Conservation (phyloP, 1,140 invertebrate species). For the Bombyx mandarina region DNA sequence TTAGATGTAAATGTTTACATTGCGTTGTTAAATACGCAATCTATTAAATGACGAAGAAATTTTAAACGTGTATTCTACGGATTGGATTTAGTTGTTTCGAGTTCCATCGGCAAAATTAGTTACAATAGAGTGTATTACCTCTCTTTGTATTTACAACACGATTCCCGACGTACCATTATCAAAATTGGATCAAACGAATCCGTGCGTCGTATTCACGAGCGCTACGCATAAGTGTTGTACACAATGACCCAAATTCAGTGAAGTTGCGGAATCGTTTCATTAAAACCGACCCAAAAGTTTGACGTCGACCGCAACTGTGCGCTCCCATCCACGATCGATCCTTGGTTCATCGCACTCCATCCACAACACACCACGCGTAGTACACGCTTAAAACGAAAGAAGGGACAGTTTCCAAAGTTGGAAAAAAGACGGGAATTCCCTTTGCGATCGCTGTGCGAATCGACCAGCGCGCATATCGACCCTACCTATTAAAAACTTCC, state of each 20-base stretch:
- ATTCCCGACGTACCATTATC: constrained; percentile 10
- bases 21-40: too few species aligned
- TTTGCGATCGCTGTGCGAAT: constrained; percentile 37
- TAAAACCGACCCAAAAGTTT: constrained; percentile 50
- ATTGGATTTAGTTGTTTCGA: too few species aligned
- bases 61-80: too few species aligned
- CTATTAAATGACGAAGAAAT: too few species aligned
- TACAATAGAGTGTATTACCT: too few species aligned
- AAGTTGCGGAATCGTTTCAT: constrained; percentile 47
- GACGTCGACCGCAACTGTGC: constrained; percentile 22
- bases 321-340: constrained; percentile 33
- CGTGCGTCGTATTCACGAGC: constrained; percentile 13
- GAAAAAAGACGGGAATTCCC: constrained; percentile 33
- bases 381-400: constrained; percentile 18
- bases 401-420: constrained; percentile 26
- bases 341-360: constrained; percentile 35
- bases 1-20: constrained; percentile 53
- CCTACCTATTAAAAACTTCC: constrained; percentile 65
- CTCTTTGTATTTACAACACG: too few species aligned
- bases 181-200: constrained; percentile 17
- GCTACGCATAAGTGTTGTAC: constrained; percentile 28
- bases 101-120: too few species aligned
- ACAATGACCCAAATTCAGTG: constrained; percentile 42
- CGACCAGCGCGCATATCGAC: constrained; percentile 38
- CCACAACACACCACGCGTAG: constrained; percentile 14